Conservation (phyloP, 2,797 vertebrate genomes). For the Rhynchotus rufescens region DNA sequence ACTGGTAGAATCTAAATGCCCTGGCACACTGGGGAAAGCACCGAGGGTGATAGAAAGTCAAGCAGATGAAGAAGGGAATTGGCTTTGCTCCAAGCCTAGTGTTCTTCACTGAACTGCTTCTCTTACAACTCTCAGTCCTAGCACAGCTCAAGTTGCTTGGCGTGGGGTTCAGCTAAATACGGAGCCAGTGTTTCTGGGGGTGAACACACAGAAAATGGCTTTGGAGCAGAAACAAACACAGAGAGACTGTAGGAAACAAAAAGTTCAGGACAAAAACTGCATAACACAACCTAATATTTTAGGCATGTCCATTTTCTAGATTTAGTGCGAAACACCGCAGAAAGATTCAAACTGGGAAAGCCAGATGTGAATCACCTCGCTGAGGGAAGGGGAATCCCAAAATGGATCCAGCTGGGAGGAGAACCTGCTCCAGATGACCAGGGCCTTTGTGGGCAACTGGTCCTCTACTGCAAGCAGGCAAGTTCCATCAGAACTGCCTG, state of each 20-base stretch:
- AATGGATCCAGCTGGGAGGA: not conserved
- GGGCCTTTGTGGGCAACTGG: too few relatives aligned
- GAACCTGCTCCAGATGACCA: not conserved
- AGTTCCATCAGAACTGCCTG: not conserved
- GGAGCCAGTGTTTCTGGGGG: not conserved
- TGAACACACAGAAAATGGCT: not conserved
- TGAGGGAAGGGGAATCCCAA: not conserved
- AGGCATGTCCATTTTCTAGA: not conserved
- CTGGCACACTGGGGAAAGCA: slow-evolving; percentile 23
- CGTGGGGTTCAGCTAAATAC: not conserved
- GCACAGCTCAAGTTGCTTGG: not conserved
- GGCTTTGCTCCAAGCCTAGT: not conserved
- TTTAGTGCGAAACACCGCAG: not conserved
- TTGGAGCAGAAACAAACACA: not conserved
- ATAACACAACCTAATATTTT: not conserved
- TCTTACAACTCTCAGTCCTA: not conserved
- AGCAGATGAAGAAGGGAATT: slow-evolving; percentile 5
- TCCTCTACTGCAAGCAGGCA: not conserved
- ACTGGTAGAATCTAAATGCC: slow-evolving; percentile 59
- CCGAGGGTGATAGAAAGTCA: slow-evolving; percentile 2
- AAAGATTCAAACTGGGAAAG: not conserved
- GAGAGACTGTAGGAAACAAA: not conserved
- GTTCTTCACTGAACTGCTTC: not conserved
- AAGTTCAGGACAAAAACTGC: not conserved
- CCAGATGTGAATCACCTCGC: not conserved